A percentile compares a stretch with the other conserved stretches of the same genome.
These are phyloP conservation scores for Corythornis cristatus DNA, from an alignment of 2,113 vertebrate species.

Conservation along the genomic window DNA sequence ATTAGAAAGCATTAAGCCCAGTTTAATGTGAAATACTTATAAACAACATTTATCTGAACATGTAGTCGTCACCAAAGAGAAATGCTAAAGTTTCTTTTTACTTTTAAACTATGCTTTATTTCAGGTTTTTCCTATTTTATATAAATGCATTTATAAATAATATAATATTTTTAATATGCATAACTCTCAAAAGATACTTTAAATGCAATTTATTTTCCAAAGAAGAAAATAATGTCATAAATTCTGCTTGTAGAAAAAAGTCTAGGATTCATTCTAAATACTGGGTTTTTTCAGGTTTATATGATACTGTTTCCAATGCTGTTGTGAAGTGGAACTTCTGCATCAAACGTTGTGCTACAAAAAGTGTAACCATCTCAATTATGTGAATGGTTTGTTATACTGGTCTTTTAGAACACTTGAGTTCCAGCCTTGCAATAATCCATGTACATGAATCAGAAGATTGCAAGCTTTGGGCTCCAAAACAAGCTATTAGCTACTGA, in stretches of 20 bases:
- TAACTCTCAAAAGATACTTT: neutral
- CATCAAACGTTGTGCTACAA: neutral
- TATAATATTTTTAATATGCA: neutral
- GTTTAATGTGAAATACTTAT: neutral
- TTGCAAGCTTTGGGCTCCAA: neutral
- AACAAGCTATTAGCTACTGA: neutral
- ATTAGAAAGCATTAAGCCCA: neutral
- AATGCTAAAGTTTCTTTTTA: neutral
- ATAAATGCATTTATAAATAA: too few species aligned
- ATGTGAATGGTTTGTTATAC: neutral
- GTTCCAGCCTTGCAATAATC: neutral
- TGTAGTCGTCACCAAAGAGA: neutral
- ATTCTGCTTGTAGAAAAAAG: neutral
- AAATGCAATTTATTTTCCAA: neutral
- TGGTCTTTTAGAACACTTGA: neutral
- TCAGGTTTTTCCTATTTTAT: neutral
- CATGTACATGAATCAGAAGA: neutral
- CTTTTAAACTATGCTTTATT: neutral
- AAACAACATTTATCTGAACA: neutral
- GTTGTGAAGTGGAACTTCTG: neutral
- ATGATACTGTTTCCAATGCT: neutral
- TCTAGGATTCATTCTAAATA: neutral
- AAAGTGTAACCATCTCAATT: neutral
- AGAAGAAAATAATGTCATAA: neutral
- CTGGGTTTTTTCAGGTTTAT: fast-evolving